Evolutionary conservation across 1,140 invertebrate species (phyloP).

Genomic region (Rhagoletis zephyria): DNA sequence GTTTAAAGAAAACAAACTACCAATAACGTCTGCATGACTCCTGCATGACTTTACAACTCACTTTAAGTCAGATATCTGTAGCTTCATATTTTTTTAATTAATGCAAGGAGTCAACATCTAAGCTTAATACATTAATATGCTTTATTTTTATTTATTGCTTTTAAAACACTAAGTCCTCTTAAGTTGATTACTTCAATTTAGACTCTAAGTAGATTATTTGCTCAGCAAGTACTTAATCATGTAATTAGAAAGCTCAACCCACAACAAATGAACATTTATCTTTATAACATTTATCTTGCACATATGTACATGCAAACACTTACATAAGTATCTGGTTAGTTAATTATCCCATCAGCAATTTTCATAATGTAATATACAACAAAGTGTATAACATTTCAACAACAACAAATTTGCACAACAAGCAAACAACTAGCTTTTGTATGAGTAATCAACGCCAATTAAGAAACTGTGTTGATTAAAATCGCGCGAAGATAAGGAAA

Average conservation of each 20-base stretch:
- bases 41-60: too few relatives aligned
- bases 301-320: too few relatives aligned
- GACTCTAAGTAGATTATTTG: too few relatives aligned
- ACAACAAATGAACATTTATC: conserved; percentile 41
- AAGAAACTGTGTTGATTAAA: conserved; percentile 40
- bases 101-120: too few relatives aligned
- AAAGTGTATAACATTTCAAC: not conserved
- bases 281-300: not conserved
- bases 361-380: conserved; percentile 33
- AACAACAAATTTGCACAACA: conserved; percentile 33
- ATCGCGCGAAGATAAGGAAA: not conserved
- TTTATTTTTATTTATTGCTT: too few relatives aligned
- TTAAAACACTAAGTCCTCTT: too few relatives aligned
- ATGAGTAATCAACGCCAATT: conserved; percentile 39
- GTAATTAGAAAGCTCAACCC: conserved; percentile 19
- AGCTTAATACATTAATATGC: too few relatives aligned
- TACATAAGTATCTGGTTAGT: not conserved
- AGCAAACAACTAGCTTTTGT: not conserved
- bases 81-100: too few relatives aligned
- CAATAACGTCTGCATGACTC: too few relatives aligned
- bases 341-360: conserved; percentile 38
- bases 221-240: not conserved
- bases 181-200: too few relatives aligned
- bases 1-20: too few relatives aligned
- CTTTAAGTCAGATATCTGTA: too few relatives aligned